Evolutionary conservation across 2,797 vertebrate species (phyloP).

Genomic region (Diceros bicornis): DNA sequence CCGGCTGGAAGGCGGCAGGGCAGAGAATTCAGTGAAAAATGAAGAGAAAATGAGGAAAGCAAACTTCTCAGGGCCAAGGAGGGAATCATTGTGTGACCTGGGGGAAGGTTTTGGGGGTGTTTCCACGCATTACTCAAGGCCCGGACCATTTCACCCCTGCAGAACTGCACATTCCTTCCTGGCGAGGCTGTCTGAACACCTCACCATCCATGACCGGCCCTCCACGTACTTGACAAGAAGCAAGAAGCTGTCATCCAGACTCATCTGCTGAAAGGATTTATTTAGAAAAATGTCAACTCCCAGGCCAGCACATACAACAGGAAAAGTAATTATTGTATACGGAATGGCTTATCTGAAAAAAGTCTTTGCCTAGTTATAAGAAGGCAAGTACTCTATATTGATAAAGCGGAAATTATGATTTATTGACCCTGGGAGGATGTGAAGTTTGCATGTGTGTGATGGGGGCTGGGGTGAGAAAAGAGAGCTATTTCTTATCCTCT

Average conservation of each 20-base stretch:
- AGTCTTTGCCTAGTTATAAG: background rate
- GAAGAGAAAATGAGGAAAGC: conserved; percentile 9
- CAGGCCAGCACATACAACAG: background rate
- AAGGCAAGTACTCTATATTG: fast-evolving
- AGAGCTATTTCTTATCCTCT: background rate
- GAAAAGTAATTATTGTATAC: background rate
- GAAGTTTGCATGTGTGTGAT: background rate
- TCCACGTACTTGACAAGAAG: fast-evolving
- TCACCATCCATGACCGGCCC: background rate
- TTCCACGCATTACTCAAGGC: background rate
- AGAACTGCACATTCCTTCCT: fast-evolving
- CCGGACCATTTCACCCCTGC: background rate
- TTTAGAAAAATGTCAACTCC: background rate
- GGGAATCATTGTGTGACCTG: background rate
- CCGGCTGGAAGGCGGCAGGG: background rate
- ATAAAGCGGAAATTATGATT: background rate
- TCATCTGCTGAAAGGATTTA: background rate
- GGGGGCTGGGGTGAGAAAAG: background rate
- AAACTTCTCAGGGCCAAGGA: background rate
- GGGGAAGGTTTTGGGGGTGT: background rate
- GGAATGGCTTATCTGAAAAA: background rate
- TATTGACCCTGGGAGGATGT: fast-evolving
- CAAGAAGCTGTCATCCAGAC: background rate
- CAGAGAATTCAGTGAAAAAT: background rate
- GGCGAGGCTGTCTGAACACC: background rate